Conservation (phyloP, 2,888 invertebrate species). For the Dromius quadrimaculatus region DNA sequence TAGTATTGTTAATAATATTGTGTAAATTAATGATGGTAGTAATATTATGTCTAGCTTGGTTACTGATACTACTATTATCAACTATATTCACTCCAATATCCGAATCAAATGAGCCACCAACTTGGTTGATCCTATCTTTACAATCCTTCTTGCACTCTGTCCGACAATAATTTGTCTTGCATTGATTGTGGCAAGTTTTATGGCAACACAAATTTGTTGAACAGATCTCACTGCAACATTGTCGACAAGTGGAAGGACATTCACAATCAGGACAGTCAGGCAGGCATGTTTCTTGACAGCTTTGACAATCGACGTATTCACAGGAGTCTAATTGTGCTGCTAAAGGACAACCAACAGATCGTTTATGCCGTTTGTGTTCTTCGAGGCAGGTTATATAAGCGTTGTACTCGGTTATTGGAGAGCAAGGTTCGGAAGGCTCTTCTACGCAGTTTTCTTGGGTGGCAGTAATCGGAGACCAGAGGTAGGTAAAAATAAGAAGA, state of each 20-base stretch:
- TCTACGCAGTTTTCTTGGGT: slow-evolving; percentile 59
- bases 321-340: slow-evolving; percentile 52
- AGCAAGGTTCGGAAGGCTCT: slow-evolving; percentile 27
- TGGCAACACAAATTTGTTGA: slow-evolving; percentile 63
- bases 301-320: slow-evolving; percentile 56
- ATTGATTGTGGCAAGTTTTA: slow-evolving; percentile 63
- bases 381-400: slow-evolving; percentile 62
- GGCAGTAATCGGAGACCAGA: slow-evolving; percentile 27
- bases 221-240: slow-evolving; percentile 56
- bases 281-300: slow-evolving; percentile 52
- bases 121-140: slow-evolving; percentile 36
- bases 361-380: slow-evolving; percentile 57
- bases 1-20: slow-evolving; percentile 65
- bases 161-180: slow-evolving; percentile 60
- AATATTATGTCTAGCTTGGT: slow-evolving; percentile 60
- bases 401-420: slow-evolving; percentile 58
- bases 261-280: slow-evolving; percentile 59
- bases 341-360: slow-evolving; percentile 55
- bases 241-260: slow-evolving; percentile 57
- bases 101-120: slow-evolving; percentile 5
- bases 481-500: slow-evolving; percentile 8
- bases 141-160: slow-evolving; percentile 41
- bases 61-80: slow-evolving; percentile 26
- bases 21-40: slow-evolving; percentile 65
- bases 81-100: neutral